These are phyloP conservation scores for Drosophila arizonae DNA, from an alignment of 1,140 invertebrate genomes.

Conservation along the genomic window DNA sequence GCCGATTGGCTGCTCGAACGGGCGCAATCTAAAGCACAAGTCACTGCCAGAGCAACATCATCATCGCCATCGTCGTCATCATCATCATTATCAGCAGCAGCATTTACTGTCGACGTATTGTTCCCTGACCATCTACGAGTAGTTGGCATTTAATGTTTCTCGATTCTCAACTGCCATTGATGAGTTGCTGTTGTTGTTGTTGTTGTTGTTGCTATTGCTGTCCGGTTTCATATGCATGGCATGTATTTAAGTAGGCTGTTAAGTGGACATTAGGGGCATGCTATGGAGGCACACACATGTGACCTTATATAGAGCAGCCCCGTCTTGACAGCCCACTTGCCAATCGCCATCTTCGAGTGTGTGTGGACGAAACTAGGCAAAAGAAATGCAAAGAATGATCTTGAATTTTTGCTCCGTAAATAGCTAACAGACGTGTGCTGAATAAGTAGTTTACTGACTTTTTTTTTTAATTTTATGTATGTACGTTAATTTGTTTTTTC, in stretches of 20 bases:
- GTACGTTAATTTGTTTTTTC: background rate
- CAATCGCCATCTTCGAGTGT: conserved; percentile 33
- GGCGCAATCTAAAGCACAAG: conserved; percentile 20
- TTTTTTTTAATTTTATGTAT: background rate
- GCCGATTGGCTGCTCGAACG: conserved; percentile 24
- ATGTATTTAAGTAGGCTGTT: conserved; percentile 75
- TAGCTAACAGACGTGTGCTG: conserved; percentile 40
- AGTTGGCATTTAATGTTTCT: conserved; percentile 72
- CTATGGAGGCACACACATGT: conserved; percentile 63
- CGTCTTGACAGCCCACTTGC: conserved; percentile 62
- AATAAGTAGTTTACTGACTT: conserved; percentile 22
- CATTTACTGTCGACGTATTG: conserved; percentile 46
- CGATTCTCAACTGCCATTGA: conserved; percentile 50
- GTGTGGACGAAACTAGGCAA: conserved; percentile 35
- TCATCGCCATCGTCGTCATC: conserved; percentile 6
- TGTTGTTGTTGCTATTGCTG: conserved; percentile 19
- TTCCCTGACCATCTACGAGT: conserved; percentile 49
- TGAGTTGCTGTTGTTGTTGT: conserved; percentile 44
- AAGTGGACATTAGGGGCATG: conserved; percentile 78
- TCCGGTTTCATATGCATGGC: conserved; percentile 68
- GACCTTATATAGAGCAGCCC: conserved; percentile 74
- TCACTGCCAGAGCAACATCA: conserved; percentile 5
- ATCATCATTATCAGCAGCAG: conserved; percentile 14
- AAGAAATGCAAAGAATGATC: conserved; percentile 61
- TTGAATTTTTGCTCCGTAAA: conserved; percentile 51